Evolutionary conservation across 2,797 vertebrate species (phyloP).

Genomic region (Coendou prehensilis): DNA sequence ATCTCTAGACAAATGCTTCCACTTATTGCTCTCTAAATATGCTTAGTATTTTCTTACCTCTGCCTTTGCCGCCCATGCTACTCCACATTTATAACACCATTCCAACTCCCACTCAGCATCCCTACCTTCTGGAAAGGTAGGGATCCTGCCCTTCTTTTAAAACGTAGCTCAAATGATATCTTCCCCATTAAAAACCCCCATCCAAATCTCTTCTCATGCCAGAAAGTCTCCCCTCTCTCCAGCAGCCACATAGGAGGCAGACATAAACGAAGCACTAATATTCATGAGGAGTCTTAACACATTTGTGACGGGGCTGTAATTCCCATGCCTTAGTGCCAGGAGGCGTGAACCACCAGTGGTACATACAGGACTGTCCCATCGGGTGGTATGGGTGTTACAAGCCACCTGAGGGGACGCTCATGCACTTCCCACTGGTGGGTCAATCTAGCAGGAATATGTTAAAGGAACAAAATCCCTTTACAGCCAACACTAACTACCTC

Average conservation of each 20-base stretch:
- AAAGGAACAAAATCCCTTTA: neutral
- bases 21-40: neutral
- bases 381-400: neutral
- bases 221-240: neutral
- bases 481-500: neutral
- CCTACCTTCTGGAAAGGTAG: conserved; percentile 18
- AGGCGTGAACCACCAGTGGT: neutral
- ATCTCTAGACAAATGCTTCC: neutral
- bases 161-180: neutral
- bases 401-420: neutral
- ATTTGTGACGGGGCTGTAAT: neutral
- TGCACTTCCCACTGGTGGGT: neutral
- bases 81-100: neutral
- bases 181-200: neutral
- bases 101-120: neutral
- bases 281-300: neutral
- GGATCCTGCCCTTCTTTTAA: conserved; percentile 40
- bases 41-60: neutral
- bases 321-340: neutral
- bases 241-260: neutral
- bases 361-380: neutral
- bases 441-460: neutral
- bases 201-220: neutral
- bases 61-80: neutral
- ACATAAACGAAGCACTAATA: neutral